Base-by-base conservation (phyloP, 2,888 invertebrate genomes). In the Microplitis manilae region DNA sequence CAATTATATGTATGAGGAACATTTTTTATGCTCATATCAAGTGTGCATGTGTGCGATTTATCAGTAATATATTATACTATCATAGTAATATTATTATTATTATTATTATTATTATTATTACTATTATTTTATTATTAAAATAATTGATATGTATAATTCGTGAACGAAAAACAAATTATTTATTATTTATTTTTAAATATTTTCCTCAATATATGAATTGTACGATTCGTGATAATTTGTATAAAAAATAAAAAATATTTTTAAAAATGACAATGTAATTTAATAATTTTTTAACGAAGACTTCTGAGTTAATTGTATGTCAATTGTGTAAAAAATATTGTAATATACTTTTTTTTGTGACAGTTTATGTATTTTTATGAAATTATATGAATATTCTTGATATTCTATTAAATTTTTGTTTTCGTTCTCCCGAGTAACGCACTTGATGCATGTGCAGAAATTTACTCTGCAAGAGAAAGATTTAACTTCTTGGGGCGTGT, bases 121-220 rank as follows among this genome's bases (percentile, higher is more conserved):
- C 13, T 50, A 50, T 50, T 50, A 50, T 50, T 13, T 50, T 13
- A 50, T 5, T 50, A 50, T 50, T 50, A 50, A 50, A 13, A 50
- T 50, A 50, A 50, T 50, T 50, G 13, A 50, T 50, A 50, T 50
- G 50, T 50, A 50, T 50, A 50, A 50, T 50, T 50, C 50, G 50
- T 50, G 9, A 13, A 50, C 50, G 50, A 50, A 30, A 65, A 30
- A 65, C 7, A 74, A 77, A 30, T 73, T 50, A 39, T 65, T 68
- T 76, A 69, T 73, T 69, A 77, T 73, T 73, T 79, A 64, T 65
- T 77, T 15, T 71, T 67, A 15, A 50, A 13, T 65, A 73, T 71
- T 64, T 79, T 80, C 38, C 17, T 72, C 17, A 71, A 40, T 62
- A 7, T 39, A 72, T 50, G 39, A 39, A 64, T 62, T 17, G 64